These are phyloP conservation scores for Microplitis demolitor DNA, from an alignment of 1,140 invertebrate genomes.

Conservation along the genomic window DNA sequence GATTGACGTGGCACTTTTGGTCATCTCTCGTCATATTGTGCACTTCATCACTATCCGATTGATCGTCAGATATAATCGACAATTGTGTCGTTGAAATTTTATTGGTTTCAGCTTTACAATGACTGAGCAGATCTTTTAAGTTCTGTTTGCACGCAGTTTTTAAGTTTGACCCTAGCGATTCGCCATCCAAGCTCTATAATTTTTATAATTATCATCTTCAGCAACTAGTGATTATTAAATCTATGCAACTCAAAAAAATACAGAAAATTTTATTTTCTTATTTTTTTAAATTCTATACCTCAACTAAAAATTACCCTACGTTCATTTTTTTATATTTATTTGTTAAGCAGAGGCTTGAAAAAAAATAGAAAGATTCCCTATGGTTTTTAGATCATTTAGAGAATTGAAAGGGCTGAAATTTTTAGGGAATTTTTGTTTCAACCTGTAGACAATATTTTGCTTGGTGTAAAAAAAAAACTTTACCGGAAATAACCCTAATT, in stretches of 20 bases:
- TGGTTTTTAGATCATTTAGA: no score
- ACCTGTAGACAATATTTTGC: no score
- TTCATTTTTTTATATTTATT: no score
- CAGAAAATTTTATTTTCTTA: background rate
- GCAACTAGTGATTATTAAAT: conserved; percentile 7
- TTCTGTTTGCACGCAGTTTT: conserved; percentile 49
- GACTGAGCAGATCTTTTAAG: conserved; percentile 49
- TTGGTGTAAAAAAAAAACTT: no score
- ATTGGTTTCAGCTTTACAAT: conserved; percentile 47
- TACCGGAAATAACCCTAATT: no score
- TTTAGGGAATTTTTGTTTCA: no score
- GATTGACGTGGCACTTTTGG: conserved; percentile 47
- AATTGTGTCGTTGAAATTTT: conserved; percentile 48
- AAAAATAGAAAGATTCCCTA: no score
- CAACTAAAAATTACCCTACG: no score
- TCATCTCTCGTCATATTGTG: conserved; percentile 45
- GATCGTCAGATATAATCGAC: conserved; percentile 50
- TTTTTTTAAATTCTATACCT: no score
- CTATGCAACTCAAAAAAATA: background rate
- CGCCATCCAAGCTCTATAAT: conserved; percentile 55
- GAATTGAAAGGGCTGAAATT: no score
- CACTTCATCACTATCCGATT: conserved; percentile 52
- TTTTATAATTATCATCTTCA: conserved; percentile 36
- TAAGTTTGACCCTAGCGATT: conserved; percentile 51
- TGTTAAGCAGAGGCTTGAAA: no score